Conservation (phyloP, 1,140 invertebrate genomes). For the Drosophila pseudoananassae region DNA sequence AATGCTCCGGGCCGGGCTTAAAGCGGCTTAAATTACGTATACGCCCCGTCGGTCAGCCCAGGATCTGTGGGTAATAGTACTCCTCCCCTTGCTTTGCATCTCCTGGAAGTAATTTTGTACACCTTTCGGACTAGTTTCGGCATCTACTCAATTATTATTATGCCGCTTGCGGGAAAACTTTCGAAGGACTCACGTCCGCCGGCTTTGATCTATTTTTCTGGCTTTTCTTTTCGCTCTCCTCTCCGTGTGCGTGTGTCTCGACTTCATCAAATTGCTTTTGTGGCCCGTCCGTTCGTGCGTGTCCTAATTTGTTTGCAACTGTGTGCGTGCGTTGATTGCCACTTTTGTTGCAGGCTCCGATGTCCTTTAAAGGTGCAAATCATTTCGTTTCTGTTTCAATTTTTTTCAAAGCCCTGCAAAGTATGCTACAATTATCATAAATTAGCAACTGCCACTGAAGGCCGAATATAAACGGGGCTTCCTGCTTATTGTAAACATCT, state of each 20-base stretch:
- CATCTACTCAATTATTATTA: conserved; percentile 76
- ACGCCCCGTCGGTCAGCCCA: conserved; percentile 50
- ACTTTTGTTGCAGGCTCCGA: conserved; percentile 19
- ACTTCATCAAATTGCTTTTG: conserved; percentile 70
- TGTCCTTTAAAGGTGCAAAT: conserved; percentile 73
- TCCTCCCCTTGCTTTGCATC: conserved; percentile 62
- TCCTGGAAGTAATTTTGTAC: conserved; percentile 25
- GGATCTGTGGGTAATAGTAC: conserved; percentile 57
- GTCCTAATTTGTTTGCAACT: conserved; percentile 67
- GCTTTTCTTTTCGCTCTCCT: not conserved
- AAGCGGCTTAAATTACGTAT: conserved; percentile 78
- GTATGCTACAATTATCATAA: conserved; percentile 50
- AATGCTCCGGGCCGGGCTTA: conserved; percentile 43
- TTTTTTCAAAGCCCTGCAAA: conserved; percentile 17
- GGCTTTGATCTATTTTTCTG: conserved; percentile 21
- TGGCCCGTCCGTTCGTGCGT: conserved; percentile 71
- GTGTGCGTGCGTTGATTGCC: conserved; percentile 60
- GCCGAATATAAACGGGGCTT: not conserved
- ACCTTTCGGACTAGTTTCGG: conserved; percentile 29
- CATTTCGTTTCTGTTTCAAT: conserved; percentile 33
- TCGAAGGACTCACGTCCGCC: conserved; percentile 42
- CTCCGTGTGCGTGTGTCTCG: not conserved
- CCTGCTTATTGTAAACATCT: conserved; percentile 29
- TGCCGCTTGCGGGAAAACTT: conserved; percentile 58
- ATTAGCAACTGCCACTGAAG: conserved; percentile 4